Evolutionary conservation across 2,797 vertebrate species (phyloP).

Genomic region (Crenuchus spilurus): DNA sequence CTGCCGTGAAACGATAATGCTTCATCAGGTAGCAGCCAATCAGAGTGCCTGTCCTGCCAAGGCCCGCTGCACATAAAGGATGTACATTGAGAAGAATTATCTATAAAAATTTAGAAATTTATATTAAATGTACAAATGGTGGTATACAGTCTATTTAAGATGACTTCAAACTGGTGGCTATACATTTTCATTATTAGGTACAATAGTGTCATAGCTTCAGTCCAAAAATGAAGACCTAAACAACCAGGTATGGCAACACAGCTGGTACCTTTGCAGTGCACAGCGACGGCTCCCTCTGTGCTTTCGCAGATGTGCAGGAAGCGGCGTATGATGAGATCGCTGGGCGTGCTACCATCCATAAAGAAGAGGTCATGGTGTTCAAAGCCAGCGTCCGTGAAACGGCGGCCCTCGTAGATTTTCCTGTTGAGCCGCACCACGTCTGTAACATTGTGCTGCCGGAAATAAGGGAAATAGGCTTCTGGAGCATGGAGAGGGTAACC

Average conservation of each 20-base stretch:
- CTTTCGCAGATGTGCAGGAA: constrained; percentile 86
- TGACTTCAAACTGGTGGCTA: too few relatives aligned
- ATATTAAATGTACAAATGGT: too few relatives aligned
- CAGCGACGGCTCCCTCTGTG: constrained; percentile 80
- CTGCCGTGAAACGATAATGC: constrained; percentile 85
- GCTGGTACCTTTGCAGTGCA: constrained; percentile 85
- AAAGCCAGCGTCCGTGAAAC: constrained; percentile 86
- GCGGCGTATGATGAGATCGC: constrained; percentile 80
- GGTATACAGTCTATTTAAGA: too few relatives aligned
- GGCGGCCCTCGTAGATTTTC: constrained; percentile 85
- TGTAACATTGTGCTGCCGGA: constrained; percentile 83
- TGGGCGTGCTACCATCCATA: constrained; percentile 85
- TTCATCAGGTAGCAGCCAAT: constrained; percentile 90
- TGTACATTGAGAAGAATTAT: too few relatives aligned
- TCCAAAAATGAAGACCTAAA: too few relatives aligned
- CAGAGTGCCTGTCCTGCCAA: constrained; percentile 86
- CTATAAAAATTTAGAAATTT: too few relatives aligned
- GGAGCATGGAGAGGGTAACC: constrained; percentile 87
- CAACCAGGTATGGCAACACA: too few relatives aligned
- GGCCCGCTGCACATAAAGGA: constrained; percentile 73
- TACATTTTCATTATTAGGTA: too few relatives aligned
- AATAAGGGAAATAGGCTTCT: constrained; percentile 88
- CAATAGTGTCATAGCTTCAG: too few relatives aligned
- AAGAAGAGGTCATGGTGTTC: constrained; percentile 88
- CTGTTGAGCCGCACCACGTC: constrained; percentile 84